These are phyloP conservation scores for Maniola jurtina DNA, from an alignment of 1,140 invertebrate species.

Conservation along the genomic window DNA sequence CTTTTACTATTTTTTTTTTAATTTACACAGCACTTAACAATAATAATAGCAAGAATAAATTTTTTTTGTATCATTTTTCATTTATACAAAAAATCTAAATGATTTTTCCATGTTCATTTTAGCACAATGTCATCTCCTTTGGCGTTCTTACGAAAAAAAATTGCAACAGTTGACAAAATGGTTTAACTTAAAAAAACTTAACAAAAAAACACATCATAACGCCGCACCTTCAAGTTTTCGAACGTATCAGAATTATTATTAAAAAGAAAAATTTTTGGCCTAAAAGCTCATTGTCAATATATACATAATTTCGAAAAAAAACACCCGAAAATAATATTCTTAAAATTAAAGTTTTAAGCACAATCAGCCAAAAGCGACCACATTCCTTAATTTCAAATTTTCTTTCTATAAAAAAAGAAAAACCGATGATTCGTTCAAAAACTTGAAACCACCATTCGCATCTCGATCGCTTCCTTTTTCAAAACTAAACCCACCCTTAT, in stretches of 20 bases:
- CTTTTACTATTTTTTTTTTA: conserved; percentile 30
- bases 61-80: conserved; percentile 71
- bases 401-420: conserved; percentile 1
- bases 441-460: conserved; percentile 19
- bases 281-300: neutral
- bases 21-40: conserved; percentile 47
- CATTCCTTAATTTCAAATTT: neutral
- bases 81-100: conserved; percentile 64
- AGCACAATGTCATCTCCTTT: conserved; percentile 62
- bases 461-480: conserved; percentile 40
- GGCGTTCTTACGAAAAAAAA: conserved; percentile 65
- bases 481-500: conserved; percentile 20
- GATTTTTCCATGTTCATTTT: conserved; percentile 38
- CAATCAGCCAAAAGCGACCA: conserved; percentile 11
- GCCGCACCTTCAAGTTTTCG: conserved; percentile 19
- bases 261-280: conserved; percentile 1
- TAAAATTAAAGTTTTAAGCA: conserved; percentile 16
- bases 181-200: conserved; percentile 62
- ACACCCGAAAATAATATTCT: conserved; percentile 2
- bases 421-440: conserved; percentile 24
- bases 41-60: conserved; percentile 51
- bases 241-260: conserved; percentile 3
- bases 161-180: conserved; percentile 57
- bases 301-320: conserved; percentile 9
- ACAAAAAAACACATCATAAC: conserved; percentile 59